Evolutionary conservation across 2,888 invertebrate species (phyloP), one percentile per base, ranked within the genome.

Genomic region (Seladonia tumulorum): DNA sequence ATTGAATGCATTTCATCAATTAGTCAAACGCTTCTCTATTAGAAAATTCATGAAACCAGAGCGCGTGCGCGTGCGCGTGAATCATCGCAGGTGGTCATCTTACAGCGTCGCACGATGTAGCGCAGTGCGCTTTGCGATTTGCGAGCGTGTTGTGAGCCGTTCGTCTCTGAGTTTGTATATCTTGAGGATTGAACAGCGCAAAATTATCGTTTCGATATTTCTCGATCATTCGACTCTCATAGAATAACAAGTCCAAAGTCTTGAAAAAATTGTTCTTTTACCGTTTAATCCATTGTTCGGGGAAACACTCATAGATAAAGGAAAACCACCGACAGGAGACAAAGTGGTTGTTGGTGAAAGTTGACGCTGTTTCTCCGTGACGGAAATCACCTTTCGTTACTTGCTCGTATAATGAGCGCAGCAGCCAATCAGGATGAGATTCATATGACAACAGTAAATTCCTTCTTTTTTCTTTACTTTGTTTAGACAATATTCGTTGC

Each of bases 361-460:
- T 78, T 66, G 42, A 74, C 57, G 22, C 22, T 16, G 63, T 77
- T 82, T 76, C 68, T 83, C 22, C 39, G 18, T 60, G 22, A 47
- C 63, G 35, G 57, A 76, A 79, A 47, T 25, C 49, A 80, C 22
- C 53, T 76, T 68, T 35, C 68, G 60, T n/a, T 47, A 74, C 63
- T 49, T 72, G 35, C 14, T 82, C 87, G 88, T 92, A 92, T 91
- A 88, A 93, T 93, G 93, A 92, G 89, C 82, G 91, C 89, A 87
- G 75, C 80, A 82, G 73, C 89, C 75, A 87, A 86, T 79, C 90
- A 92, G 68, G 94, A 94, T 90, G 94, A 94, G 79, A 89, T 91
- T 86, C 93, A 94, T 84, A 94, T 94, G 94, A 93, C 94, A 87
- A 94, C 94, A 87, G 94, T 94, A 83, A 87, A 91, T 66, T 81